phyloP scores from a whole-genome alignment of 2,797 vertebrate genomes.

The Bradypodion ventrale region DNA sequence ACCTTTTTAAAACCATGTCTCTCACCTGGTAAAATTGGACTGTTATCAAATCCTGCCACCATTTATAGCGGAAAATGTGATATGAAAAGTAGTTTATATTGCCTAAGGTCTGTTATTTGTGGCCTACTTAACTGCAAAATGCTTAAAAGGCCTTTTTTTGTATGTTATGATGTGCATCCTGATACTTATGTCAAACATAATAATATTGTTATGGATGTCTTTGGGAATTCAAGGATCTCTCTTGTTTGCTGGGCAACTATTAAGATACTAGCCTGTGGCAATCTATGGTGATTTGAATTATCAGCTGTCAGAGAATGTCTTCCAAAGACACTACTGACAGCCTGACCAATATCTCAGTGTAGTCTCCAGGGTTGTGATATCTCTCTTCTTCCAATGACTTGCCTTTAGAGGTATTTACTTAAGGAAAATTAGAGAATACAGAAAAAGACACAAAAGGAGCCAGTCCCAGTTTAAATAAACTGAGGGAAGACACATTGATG shows the following conservation, averaged over 20 bases:
- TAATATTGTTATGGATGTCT: conserved; percentile 5
- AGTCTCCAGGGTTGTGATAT: too few relatives aligned
- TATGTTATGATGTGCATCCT: background rate
- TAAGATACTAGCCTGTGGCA: background rate
- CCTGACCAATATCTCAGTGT: too few relatives aligned
- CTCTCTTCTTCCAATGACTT: too few relatives aligned
- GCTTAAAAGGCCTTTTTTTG: conserved; percentile 53
- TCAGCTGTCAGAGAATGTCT: background rate
- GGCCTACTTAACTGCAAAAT: conserved; percentile 43
- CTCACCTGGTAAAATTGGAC: conserved; percentile 48
- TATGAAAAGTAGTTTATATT: conserved; percentile 54
- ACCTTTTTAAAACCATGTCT: conserved; percentile 20
- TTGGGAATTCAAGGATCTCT: background rate
- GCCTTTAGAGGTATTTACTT: background rate
- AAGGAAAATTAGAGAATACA: background rate
- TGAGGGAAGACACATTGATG: too few relatives aligned
- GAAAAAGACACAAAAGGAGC: background rate
- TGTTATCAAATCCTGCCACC: conserved; percentile 47
- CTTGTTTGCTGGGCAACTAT: conserved; percentile 14
- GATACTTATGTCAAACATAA: background rate
- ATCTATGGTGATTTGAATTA: background rate
- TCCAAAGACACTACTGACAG: background rate
- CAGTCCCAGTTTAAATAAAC: too few relatives aligned
- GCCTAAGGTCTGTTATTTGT: conserved; percentile 39
- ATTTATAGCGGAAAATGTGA: conserved; percentile 43